Conservation (phyloP, 2,888 invertebrate species). For the Nemotelus nigrinus region DNA sequence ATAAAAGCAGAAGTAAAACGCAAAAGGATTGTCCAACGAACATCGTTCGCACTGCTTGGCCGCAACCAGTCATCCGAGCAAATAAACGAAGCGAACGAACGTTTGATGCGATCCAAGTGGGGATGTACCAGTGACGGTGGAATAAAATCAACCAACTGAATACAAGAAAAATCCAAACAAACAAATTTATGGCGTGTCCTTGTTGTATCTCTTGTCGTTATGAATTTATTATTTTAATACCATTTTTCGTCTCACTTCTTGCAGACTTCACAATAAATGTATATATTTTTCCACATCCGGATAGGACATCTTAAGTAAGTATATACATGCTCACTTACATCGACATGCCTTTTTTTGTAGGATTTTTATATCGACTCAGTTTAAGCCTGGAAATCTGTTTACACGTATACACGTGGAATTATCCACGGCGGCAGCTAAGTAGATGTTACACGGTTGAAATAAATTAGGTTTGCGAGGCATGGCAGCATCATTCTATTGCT, state of each 20-base stretch:
- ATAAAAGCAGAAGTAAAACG: not conserved
- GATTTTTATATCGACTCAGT: too few relatives aligned
- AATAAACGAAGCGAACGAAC: constrained; percentile 31
- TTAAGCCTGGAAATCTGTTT: too few relatives aligned
- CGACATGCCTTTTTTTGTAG: too few relatives aligned
- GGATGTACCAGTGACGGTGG: constrained; percentile 24
- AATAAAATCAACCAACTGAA: constrained; percentile 44
- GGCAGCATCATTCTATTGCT: too few relatives aligned
- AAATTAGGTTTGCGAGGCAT: too few relatives aligned
- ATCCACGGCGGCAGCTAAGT: too few relatives aligned
- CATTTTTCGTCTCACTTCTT: constrained; percentile 46
- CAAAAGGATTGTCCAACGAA: constrained; percentile 33
- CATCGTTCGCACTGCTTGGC: not conserved
- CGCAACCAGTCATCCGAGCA: constrained; percentile 34
- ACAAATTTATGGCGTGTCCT: constrained; percentile 51
- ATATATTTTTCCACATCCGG: constrained; percentile 1
- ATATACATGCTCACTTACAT: too few relatives aligned
- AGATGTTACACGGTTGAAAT: too few relatives aligned
- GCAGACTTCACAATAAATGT: not conserved
- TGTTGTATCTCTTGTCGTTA: constrained; percentile 50
- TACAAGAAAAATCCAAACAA: constrained; percentile 49
- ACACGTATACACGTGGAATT: too few relatives aligned
- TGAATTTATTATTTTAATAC: constrained; percentile 51
- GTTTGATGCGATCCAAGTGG: constrained; percentile 39
- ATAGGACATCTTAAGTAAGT: not conserved